phyloP scores from a whole-genome alignment of 2,113 vertebrate genomes.

The Tachysurus fulvidraco region DNA sequence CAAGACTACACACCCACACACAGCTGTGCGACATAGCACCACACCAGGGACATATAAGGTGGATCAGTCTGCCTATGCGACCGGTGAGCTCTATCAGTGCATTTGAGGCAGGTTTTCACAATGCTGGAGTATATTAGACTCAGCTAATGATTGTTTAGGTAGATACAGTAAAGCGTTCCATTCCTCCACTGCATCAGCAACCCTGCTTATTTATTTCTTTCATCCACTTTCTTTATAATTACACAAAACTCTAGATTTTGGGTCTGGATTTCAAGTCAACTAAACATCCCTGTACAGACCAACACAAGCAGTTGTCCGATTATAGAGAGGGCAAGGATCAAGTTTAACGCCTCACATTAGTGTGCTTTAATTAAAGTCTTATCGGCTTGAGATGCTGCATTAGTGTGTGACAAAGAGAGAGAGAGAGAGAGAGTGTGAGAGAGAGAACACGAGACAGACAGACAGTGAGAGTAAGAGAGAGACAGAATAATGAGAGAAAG shows the following conservation, averaged over 20 bases:
- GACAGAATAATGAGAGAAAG: background rate
- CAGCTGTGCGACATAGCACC: constrained; percentile 5
- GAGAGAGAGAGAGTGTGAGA: no score
- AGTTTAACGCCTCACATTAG: constrained; percentile 58
- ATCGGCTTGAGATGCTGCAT: constrained; percentile 52
- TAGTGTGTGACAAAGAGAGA: background rate
- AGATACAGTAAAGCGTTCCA: background rate
- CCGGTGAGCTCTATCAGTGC: background rate
- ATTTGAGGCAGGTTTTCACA: background rate
- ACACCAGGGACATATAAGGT: constrained; percentile 5
- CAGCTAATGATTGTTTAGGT: background rate
- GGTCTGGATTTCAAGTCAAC: background rate
- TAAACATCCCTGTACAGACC: background rate
- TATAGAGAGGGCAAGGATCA: background rate
- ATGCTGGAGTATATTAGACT: background rate
- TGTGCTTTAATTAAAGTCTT: constrained; percentile 58
- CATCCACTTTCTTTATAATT: background rate
- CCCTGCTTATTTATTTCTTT: background rate
- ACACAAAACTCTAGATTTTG: background rate
- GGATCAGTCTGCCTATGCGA: constrained; percentile 16
- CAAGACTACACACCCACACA: background rate
- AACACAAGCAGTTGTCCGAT: background rate
- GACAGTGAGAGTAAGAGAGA: no score
- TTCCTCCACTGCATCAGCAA: background rate
- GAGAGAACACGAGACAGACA: no score